Base-by-base conservation (phyloP, 2,113 vertebrate species). In the Monopterus albus region DNA sequence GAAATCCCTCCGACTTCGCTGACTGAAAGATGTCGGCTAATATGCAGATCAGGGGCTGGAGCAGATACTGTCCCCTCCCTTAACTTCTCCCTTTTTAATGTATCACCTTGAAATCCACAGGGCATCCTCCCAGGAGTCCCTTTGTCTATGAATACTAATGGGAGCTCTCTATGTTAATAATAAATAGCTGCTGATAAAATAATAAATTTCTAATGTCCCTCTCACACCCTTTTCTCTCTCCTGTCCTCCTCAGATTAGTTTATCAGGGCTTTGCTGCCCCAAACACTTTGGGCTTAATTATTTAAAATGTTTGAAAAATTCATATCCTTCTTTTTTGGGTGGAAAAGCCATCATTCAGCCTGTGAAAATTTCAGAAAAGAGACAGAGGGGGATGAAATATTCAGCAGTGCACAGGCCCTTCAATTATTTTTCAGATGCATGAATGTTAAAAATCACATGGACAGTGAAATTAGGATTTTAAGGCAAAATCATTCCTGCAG, bases 281-380 rank as follows among this genome's bases (percentile, higher is more conserved):
- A 90, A 91, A 92, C 86, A 92, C 82, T 89, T 79, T 82, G 55
- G 43, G 31, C 85, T 92, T 88, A 90, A 91, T 91, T 91, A 93
- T 93, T 92, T 75, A 93, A 91, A 85, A 83, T 60, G 67, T 39
- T 52, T 90, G 42, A 90, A 89, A 90, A 86, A 89, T 90, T 89
- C 59, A 90, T 89, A 83, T 38, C 56, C 72, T 80, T 52, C 50
- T 64, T 84, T 85, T 88, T 86, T 71, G 81, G 79, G 78, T 72
- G 81, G 66, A 88, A 89, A 90, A 81, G 78, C 78, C 76, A 82
- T 85, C 50, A 56, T 86, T 88, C 84, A 83, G 75, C 51, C 62
- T 57, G 75, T 72, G 78, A 81, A 88, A 72, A 77, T 85, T 85
- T 75, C 51, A 71, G 7, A 68, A 70, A 83, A 74, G 51, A 58